Evolutionary conservation across 2,888 invertebrate species (phyloP).

Genomic region (Chaitophorus viminalis): DNA sequence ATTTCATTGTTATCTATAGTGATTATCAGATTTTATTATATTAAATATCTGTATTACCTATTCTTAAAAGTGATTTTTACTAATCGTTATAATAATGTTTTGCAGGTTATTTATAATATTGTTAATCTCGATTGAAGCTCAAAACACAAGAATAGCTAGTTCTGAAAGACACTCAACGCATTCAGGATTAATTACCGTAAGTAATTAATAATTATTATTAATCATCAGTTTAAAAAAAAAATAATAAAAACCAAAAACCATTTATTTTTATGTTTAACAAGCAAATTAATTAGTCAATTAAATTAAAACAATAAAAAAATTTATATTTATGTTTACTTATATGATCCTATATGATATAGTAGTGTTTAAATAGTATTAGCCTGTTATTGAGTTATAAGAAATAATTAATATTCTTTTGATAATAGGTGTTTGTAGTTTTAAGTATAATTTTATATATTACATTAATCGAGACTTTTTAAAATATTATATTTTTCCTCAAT

Average conservation of each 20-base stretch:
- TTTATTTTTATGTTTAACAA: slow-evolving; percentile 15
- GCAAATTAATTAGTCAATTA: slow-evolving; percentile 1
- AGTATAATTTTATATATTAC: too few species aligned
- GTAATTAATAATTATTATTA: slow-evolving; percentile 31
- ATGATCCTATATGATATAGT: too few species aligned
- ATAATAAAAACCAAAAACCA: too few species aligned
- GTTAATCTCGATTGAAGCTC: slow-evolving; percentile 24
- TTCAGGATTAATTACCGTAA: slow-evolving; percentile 50
- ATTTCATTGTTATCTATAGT: not conserved
- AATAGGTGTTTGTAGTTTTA: too few species aligned
- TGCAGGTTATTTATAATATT: slow-evolving; percentile 42
- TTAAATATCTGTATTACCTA: not conserved
- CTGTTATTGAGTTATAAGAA: too few species aligned
- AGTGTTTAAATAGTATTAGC: not conserved
- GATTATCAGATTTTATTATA: not conserved
- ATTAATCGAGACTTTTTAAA: too few species aligned
- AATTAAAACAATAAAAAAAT: not conserved
- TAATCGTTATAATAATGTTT: slow-evolving; percentile 3
- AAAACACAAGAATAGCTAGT: slow-evolving; percentile 17
- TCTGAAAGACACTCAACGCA: slow-evolving; percentile 23
- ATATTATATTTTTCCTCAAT: too few species aligned
- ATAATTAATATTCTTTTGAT: too few species aligned
- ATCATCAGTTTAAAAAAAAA: not conserved
- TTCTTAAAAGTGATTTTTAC: not conserved
- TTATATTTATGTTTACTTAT: too few species aligned